Percentiles rank a stretch among this genome's conserved stretches.
These are phyloP conservation scores for Isaurus tuberculatus DNA, from an alignment of 92 coral and sea anemone genomes.

Conservation along the genomic window DNA sequence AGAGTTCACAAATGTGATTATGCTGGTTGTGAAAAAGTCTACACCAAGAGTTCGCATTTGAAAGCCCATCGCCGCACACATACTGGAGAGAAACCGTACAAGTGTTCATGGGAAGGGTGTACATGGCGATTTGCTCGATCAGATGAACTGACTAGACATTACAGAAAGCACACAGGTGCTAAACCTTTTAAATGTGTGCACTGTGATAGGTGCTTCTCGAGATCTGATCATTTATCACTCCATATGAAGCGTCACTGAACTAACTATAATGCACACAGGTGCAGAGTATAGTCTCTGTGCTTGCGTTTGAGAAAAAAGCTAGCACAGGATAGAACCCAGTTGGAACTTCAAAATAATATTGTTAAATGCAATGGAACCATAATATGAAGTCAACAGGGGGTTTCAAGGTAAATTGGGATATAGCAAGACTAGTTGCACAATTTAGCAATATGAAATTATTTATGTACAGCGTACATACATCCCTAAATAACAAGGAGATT, in stretches of 20 bases:
- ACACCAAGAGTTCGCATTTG: conserved; percentile 98
- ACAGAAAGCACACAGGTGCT: conserved; percentile 98
- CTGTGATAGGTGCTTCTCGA: conserved; percentile 97
- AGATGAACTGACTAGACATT: conserved; percentile 99
- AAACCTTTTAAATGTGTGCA: conserved; percentile 98
- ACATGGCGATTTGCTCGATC: conserved; percentile 99
- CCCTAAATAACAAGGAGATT: conserved; percentile 5
- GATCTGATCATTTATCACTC: conserved; percentile 98
- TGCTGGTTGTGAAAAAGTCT: conserved; percentile 98
- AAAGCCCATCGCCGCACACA: conserved; percentile 99
- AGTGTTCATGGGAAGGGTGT: conserved; percentile 99
- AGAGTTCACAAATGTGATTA: conserved; percentile 97
- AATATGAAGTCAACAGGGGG: background rate
- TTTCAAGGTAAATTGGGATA: conserved; percentile 12
- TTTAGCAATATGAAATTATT: conserved; percentile 8
- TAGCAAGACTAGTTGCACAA: background rate
- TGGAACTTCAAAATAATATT: conserved; percentile 35
- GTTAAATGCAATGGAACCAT: conserved; percentile 19
- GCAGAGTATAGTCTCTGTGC: conserved; percentile 21
- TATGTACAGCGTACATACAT: conserved; percentile 32
- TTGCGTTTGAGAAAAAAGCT: conserved; percentile 7
- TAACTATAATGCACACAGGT: background rate
- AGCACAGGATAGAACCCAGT: background rate
- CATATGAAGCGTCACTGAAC: conserved; percentile 99
- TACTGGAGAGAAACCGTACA: conserved; percentile 99